phyloP scores from a whole-genome alignment of 1,140 invertebrate genomes.

The Penaeus japonicus region DNA sequence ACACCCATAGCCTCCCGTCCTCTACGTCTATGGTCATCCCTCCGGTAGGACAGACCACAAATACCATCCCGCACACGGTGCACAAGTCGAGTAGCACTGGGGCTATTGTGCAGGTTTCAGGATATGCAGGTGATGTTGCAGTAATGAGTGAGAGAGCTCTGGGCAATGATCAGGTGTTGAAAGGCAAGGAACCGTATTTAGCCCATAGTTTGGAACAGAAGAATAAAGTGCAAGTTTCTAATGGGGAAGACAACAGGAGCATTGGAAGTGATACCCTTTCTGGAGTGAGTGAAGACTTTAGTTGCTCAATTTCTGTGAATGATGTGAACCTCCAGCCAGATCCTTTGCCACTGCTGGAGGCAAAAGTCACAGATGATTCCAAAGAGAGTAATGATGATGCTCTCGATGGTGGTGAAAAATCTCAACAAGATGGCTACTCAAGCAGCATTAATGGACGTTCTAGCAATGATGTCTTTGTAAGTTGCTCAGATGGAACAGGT shows the following conservation, averaged over 20 bases:
- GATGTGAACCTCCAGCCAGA: slow-evolving; percentile 16
- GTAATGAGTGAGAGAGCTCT: background rate
- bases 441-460: too few relatives aligned
- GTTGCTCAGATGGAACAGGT: too few relatives aligned
- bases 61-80: background rate
- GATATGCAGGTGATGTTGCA: background rate
- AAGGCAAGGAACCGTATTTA: too few relatives aligned
- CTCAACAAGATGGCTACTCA: too few relatives aligned
- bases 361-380: background rate
- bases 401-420: too few relatives aligned
- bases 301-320: slow-evolving; percentile 50
- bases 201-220: too few relatives aligned
- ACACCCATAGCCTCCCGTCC: slow-evolving; percentile 18
- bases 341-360: slow-evolving; percentile 11
- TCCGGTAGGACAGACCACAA: background rate
- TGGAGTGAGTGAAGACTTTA: slow-evolving; percentile 58
- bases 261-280: slow-evolving; percentile 58
- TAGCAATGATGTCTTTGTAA: too few relatives aligned
- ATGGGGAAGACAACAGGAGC: slow-evolving; percentile 43
- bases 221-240: background rate
- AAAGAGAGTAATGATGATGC: too few relatives aligned
- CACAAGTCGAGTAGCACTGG: slow-evolving; percentile 36
- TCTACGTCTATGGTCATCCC: slow-evolving; percentile 28
- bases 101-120: background rate
- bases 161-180: too few relatives aligned